These are phyloP conservation scores for Fabriciana adippe DNA, from an alignment of 2,888 invertebrate species.

Conservation along the genomic window DNA sequence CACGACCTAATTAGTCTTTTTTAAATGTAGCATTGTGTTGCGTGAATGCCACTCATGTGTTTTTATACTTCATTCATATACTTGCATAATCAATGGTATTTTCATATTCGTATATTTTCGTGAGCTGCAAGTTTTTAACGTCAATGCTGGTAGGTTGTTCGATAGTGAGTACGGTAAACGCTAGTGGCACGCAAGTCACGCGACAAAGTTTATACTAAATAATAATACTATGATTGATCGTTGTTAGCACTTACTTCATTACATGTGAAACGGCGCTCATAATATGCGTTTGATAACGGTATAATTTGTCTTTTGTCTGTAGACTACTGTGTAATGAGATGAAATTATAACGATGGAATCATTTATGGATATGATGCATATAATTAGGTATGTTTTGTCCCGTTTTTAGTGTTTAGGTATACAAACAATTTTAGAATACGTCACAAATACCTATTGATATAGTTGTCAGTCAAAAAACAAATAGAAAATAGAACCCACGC, in stretches of 20 bases:
- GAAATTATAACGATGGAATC: background rate
- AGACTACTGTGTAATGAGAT: background rate
- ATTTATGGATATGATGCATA: too few relatives aligned
- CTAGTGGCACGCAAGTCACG: slow-evolving; percentile 59
- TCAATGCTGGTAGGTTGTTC: slow-evolving; percentile 42
- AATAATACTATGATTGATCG: slow-evolving; percentile 71
- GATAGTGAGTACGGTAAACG: slow-evolving; percentile 55
- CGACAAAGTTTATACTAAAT: slow-evolving; percentile 60
- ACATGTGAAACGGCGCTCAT: slow-evolving; percentile 48
- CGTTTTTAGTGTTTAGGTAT: background rate
- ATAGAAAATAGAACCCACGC: too few relatives aligned
- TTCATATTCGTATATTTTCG: slow-evolving; percentile 38
- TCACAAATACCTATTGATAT: too few relatives aligned
- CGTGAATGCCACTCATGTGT: slow-evolving; percentile 44
- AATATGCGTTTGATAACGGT: slow-evolving; percentile 33
- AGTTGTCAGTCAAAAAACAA: too few relatives aligned
- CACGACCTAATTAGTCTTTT: slow-evolving; percentile 37
- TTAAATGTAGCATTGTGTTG: slow-evolving; percentile 40
- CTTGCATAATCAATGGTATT: slow-evolving; percentile 38
- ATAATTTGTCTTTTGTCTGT: slow-evolving; percentile 25
- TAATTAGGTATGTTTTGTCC: too few relatives aligned
- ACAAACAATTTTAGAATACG: too few relatives aligned
- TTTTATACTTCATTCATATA: slow-evolving; percentile 36
- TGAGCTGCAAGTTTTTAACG: slow-evolving; percentile 37
- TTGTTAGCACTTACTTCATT: slow-evolving; percentile 67